A percentile compares a stretch with the other conserved stretches of the same genome.
phyloP scores from a whole-genome alignment of 37 sponge, comb jelly and placozoan genomes.

The Agelas oroides region DNA sequence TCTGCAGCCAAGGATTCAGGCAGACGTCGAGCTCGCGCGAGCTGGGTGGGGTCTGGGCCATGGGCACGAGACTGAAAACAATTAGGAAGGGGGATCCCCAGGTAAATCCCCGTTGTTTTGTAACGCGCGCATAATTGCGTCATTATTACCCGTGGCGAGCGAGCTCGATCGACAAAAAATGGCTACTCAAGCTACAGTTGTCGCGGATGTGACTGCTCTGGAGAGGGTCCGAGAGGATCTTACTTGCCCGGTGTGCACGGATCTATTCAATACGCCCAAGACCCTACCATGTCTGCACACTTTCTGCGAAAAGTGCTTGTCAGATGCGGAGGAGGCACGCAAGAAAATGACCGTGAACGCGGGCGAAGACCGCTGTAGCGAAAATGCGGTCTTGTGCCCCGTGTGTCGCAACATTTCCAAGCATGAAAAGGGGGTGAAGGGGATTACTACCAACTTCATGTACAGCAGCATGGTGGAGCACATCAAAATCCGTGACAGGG shows the following conservation, averaged over 20 bases:
- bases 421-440: slow-evolving; percentile 8
- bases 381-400: slow-evolving; percentile 44
- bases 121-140: too few relatives aligned
- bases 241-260: slow-evolving; percentile 49
- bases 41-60: too few relatives aligned
- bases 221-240: slow-evolving; percentile 43
- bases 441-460: slow-evolving; percentile 54
- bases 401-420: slow-evolving; percentile 8
- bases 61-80: too few relatives aligned
- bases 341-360: background rate
- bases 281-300: slow-evolving; percentile 73
- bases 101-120: too few relatives aligned
- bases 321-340: slow-evolving; percentile 7
- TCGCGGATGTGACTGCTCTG: background rate
- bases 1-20: too few relatives aligned
- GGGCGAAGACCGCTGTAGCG: background rate
- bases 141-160: too few relatives aligned
- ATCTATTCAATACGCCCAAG: slow-evolving; percentile 54
- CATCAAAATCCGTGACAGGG: slow-evolving; percentile 25
- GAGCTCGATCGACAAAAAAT: background rate
- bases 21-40: too few relatives aligned
- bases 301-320: slow-evolving; percentile 58
- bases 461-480: slow-evolving; percentile 57
- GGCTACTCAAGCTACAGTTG: background rate
- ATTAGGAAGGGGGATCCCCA: too few relatives aligned